A percentile compares a stretch with the other conserved stretches of the same genome.
Conservation (phyloP, 2,113 vertebrate genomes). For the Hiodon alosoides region DNA sequence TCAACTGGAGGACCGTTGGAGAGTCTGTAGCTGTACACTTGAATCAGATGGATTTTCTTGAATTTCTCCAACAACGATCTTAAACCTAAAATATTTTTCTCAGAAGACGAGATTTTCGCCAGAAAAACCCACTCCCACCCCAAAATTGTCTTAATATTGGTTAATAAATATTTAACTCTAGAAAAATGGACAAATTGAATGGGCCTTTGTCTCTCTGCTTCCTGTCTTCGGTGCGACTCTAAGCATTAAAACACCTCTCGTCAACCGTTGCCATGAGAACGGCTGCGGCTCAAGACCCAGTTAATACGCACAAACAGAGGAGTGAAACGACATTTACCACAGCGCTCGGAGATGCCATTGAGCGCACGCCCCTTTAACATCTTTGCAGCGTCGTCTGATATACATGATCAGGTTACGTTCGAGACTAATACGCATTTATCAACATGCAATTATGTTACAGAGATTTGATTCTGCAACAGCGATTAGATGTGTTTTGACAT, state of each 20-base stretch:
- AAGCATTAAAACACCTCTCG: neutral
- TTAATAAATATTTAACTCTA: neutral
- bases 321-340: neutral
- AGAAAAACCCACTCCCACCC: too few relatives aligned
- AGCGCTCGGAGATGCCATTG: neutral
- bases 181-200: neutral
- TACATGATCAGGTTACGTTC: conserved; percentile 7
- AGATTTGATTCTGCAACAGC: conserved; percentile 11
- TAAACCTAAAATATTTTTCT: too few relatives aligned
- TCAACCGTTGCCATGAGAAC: conserved; percentile 37
- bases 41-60: too few relatives aligned
- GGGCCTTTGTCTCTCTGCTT: conserved; percentile 1
- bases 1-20: too few relatives aligned
- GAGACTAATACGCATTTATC: conserved; percentile 19
- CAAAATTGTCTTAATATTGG: too few relatives aligned
- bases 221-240: neutral
- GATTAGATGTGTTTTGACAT: conserved; percentile 21
- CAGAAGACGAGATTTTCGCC: too few relatives aligned
- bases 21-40: too few relatives aligned
- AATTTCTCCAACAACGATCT: too few relatives aligned
- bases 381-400: conserved; percentile 1
- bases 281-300: neutral
- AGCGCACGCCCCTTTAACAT: neutral
- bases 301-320: neutral
- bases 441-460: conserved; percentile 16